Conservation (phyloP, 1,140 invertebrate species). For the Pogonomyrmex barbatus region DNA sequence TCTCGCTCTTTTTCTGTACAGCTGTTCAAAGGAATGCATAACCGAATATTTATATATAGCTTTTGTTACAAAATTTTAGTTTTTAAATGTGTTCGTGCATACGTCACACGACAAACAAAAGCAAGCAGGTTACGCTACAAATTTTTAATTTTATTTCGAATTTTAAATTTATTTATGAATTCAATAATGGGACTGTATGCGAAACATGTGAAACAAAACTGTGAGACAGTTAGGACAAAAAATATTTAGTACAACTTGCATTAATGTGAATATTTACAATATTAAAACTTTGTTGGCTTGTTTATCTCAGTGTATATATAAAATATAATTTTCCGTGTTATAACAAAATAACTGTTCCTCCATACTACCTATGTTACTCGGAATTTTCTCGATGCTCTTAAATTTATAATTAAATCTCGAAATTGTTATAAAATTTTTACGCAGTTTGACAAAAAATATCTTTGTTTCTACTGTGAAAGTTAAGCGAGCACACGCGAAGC, state of each 20-base stretch:
- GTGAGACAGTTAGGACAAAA: neutral
- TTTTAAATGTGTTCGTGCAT: neutral
- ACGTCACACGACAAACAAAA: neutral
- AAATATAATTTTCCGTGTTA: slow-evolving; percentile 20
- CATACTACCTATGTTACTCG: neutral
- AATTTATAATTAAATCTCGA: neutral
- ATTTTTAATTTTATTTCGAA: slow-evolving; percentile 32
- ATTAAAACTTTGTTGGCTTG: neutral
- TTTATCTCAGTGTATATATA: neutral
- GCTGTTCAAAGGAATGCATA: neutral
- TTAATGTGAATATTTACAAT: slow-evolving; percentile 27
- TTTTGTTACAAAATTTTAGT: neutral
- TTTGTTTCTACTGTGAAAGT: slow-evolving; percentile 5
- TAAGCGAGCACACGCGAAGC: neutral
- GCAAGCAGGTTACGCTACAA: neutral
- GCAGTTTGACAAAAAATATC: neutral
- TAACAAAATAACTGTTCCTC: neutral
- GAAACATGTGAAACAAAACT: slow-evolving; percentile 16
- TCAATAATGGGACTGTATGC: neutral
- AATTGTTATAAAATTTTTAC: neutral
- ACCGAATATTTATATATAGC: neutral
- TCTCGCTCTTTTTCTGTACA: neutral
- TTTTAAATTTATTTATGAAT: slow-evolving; percentile 34
- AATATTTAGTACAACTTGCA: neutral
- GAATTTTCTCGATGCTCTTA: neutral